Base-by-base conservation (phyloP, 2,113 vertebrate species). In the Chaetodon auriga region DNA sequence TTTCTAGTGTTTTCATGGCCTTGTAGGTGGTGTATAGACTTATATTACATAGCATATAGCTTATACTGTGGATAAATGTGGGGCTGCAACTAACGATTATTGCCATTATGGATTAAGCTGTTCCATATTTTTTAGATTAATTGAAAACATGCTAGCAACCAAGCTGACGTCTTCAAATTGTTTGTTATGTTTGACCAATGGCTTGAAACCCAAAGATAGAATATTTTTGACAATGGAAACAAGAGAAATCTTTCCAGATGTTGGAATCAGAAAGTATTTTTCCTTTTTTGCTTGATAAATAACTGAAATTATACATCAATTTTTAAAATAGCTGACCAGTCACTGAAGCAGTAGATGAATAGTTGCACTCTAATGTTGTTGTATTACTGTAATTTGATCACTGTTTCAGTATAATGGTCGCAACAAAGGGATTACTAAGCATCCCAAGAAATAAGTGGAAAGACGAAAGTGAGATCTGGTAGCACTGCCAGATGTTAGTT, bases 401-500 rank as follows among this genome's bases (percentile, higher is more conserved):
- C 71, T 70, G 13, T 68, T 25, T 61, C 23, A 19, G 21, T 36
- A 55, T 75, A 61, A 9, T 51, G 23, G 10, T 83, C 30, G 5
- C 38, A 69, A 85, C 75, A 78, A 81, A 73, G 75, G 68, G 65
- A 82, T 90, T 84, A 80, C 25, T 10, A 21, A 58, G 38, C 71
- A 81, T 80, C 36, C 81, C 19, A 65, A 85, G 87, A 71, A 89
- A 82, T 46, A 77, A 81, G 74, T 87, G 74, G 25, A 83, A 77
- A 81, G 71, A 85, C 71, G 25, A 83, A 85, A 65, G 82, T 87
- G 85, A 45, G 83, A 83, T 93, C 91, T 84, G 85, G 90, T 85
- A 78, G 90, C 89, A 78, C 78, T 94, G 95, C 94, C 91, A 96
- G 93, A 94, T 94, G 82, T 95, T 92, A 74, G 89, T 93, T 94